These are phyloP conservation scores for Phaenicophaeus curvirostris DNA, from an alignment of 2,797 vertebrate species.

Conservation along the genomic window DNA sequence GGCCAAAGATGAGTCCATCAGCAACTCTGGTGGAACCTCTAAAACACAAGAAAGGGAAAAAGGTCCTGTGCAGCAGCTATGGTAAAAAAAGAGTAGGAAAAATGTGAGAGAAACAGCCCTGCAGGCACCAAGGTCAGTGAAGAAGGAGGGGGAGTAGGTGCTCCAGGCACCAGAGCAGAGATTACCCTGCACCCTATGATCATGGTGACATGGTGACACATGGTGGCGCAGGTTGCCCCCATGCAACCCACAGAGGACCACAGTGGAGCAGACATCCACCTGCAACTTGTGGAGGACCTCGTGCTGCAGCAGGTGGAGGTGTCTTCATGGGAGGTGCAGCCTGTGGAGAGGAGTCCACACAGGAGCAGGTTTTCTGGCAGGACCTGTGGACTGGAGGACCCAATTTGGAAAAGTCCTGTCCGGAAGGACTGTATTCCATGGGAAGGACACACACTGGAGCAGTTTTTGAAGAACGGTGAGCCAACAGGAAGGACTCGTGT, in stretches of 20 bases:
- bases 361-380: not conserved
- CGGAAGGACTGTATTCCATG: not conserved
- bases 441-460: not conserved
- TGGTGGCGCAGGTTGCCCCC: not conserved
- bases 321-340: not conserved
- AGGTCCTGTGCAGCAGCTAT: not conserved
- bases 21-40: too few species aligned
- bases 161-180: not conserved
- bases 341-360: accelerated
- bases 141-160: not conserved
- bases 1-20: not conserved
- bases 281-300: not conserved
- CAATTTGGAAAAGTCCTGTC: accelerated
- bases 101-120: not conserved
- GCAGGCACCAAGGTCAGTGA: not conserved
- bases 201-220: too few species aligned
- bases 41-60: not conserved
- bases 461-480: not conserved
- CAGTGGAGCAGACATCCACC: not conserved
- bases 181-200: not conserved
- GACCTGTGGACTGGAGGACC: not conserved
- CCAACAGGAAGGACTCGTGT: too few species aligned
- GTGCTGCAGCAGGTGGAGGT: accelerated
- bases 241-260: accelerated
- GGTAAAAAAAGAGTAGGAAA: not conserved